Conservation (phyloP, 2,113 vertebrate genomes). For the Perccottus glenii region DNA sequence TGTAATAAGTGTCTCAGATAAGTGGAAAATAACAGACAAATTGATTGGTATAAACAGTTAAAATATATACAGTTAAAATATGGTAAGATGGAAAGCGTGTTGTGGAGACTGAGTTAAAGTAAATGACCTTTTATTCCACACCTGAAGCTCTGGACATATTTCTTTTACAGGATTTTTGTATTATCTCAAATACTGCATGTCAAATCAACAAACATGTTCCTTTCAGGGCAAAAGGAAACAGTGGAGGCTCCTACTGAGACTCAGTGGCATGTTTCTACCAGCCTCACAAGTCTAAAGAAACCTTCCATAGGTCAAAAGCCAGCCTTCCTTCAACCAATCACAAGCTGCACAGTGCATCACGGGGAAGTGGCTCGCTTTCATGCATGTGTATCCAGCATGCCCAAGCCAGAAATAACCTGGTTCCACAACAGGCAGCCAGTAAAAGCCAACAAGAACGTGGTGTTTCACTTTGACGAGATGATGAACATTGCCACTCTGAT, state of each 20-base stretch:
- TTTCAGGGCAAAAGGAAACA: conserved; percentile 88
- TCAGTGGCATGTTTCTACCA: conserved; percentile 81
- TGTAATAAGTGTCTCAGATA: too few relatives aligned
- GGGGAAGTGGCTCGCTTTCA: conserved; percentile 92
- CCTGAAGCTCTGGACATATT: background rate
- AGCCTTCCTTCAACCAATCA: conserved; percentile 88
- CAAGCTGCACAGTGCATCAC: conserved; percentile 84
- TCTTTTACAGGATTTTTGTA: background rate
- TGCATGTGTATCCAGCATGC: conserved; percentile 84
- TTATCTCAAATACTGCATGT: background rate
- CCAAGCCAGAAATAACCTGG: conserved; percentile 89
- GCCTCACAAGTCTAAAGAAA: conserved; percentile 79
- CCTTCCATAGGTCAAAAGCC: conserved; percentile 86
- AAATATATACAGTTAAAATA: too few relatives aligned
- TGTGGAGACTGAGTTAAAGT: background rate
- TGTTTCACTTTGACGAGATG: conserved; percentile 91
- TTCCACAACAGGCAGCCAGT: conserved; percentile 87
- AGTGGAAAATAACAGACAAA: too few relatives aligned
- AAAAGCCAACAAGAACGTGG: conserved; percentile 85
- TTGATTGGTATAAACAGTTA: too few relatives aligned
- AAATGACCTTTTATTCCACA: background rate
- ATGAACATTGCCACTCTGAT: conserved; percentile 89
- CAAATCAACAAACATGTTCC: conserved; percentile 79
- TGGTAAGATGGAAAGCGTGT: too few relatives aligned
- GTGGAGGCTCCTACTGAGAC: conserved; percentile 79